A percentile compares a stretch with the other conserved stretches of the same genome.
These are phyloP conservation scores for Paracanthobrama guichenoti DNA, from an alignment of 2,113 vertebrate species.

Conservation along the genomic window DNA sequence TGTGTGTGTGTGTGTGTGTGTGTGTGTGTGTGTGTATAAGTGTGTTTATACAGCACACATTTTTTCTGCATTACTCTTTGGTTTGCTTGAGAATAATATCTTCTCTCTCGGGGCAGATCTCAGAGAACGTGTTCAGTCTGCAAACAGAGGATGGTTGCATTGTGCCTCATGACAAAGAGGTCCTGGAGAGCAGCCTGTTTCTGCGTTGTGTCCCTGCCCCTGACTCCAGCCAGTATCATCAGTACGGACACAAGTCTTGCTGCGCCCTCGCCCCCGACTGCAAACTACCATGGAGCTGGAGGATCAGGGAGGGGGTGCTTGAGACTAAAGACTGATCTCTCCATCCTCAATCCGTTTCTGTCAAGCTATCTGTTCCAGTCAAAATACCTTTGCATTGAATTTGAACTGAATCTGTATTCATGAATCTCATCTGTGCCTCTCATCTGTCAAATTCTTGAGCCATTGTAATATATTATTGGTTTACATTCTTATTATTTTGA, in stretches of 20 bases:
- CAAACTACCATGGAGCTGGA: slow-evolving; percentile 85
- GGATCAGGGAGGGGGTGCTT: slow-evolving; percentile 84
- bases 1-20: background rate
- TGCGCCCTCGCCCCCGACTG: slow-evolving; percentile 71
- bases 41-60: background rate
- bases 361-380: background rate
- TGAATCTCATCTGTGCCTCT: background rate
- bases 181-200: slow-evolving; percentile 84
- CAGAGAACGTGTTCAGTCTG: slow-evolving; percentile 87
- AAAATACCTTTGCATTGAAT: background rate
- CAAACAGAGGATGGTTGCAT: slow-evolving; percentile 82
- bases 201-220: slow-evolving; percentile 87
- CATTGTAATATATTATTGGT: background rate
- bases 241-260: background rate
- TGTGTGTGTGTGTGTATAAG: background rate
- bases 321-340: slow-evolving; percentile 67
- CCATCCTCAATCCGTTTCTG: background rate
- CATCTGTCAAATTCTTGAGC: background rate
- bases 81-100: background rate
- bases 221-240: slow-evolving; percentile 73
- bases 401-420: background rate
- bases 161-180: slow-evolving; percentile 82
- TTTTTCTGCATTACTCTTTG: background rate
- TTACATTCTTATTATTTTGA: background rate
- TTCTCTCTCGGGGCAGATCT: slow-evolving; percentile 77